Percentiles rank a stretch among this genome's conserved stretches.
Conservation (phyloP, 2,797 vertebrate species). For the Mycteria americana region DNA sequence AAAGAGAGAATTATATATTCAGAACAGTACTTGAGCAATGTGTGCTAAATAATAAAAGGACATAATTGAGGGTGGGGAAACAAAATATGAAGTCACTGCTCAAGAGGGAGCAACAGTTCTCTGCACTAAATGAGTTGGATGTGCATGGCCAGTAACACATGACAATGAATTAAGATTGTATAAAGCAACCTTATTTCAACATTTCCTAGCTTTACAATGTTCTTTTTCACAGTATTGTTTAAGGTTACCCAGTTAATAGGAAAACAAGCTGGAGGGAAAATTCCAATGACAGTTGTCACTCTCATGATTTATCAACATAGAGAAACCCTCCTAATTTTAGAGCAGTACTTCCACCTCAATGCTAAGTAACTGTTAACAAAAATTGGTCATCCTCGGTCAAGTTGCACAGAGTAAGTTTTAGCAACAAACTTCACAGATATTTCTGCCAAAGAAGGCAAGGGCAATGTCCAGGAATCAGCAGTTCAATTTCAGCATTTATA, state of each 20-base stretch:
- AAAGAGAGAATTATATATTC: neutral
- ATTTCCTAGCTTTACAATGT: neutral
- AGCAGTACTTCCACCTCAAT: neutral
- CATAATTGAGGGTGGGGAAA: neutral
- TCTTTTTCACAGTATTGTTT: neutral
- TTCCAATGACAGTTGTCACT: neutral
- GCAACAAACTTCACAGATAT: neutral
- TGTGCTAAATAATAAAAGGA: neutral
- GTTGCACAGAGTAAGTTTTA: neutral
- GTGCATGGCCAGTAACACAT: neutral
- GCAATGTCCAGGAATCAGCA: neutral
- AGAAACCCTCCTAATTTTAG: neutral
- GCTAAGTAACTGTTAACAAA: neutral
- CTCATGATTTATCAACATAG: neutral
- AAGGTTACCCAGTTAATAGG: neutral
- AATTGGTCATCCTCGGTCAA: neutral
- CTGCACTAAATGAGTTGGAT: neutral
- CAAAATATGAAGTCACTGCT: neutral
- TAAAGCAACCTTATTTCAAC: neutral
- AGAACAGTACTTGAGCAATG: neutral
- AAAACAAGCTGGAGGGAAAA: neutral
- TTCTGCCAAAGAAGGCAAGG: neutral
- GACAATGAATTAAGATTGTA: neutral
- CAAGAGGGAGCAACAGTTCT: neutral
- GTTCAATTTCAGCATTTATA: neutral